A percentile compares a stretch with the other conserved stretches of the same genome.
Conservation (phyloP, 2,797 vertebrate species). For the Spinibarbus caldwelli region DNA sequence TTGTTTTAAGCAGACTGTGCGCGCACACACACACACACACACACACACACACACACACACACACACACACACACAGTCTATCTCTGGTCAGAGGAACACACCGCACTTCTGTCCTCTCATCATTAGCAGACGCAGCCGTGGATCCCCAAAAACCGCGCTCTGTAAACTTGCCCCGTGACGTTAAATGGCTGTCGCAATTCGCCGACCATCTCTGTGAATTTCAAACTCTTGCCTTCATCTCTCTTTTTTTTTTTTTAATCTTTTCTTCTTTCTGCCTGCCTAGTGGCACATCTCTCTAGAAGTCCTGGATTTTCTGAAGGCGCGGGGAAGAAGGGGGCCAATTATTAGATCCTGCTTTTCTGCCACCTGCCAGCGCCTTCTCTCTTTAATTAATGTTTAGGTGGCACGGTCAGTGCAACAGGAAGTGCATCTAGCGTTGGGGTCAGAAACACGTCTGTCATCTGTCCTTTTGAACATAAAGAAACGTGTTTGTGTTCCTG, state of each 20-base stretch:
- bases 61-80: constrained; percentile 19
- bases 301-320: constrained; percentile 78
- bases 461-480: constrained; percentile 81
- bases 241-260: constrained; percentile 47
- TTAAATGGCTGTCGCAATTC: constrained; percentile 74
- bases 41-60: constrained; percentile 8
- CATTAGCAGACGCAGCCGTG: constrained; percentile 80
- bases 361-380: constrained; percentile 94
- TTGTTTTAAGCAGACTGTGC: background rate
- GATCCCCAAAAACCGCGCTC: constrained; percentile 78
- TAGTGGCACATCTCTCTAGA: constrained; percentile 90
- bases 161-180: constrained; percentile 79
- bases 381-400: constrained; percentile 97
- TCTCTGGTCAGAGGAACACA: constrained; percentile 26
- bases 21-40: background rate
- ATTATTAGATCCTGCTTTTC: constrained; percentile 92
- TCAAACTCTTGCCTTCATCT: constrained; percentile 51
- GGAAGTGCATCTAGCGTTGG: constrained; percentile 88
- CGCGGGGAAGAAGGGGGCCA: constrained; percentile 91
- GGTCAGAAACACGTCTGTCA: constrained; percentile 89
- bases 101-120: constrained; percentile 68
- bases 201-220: constrained; percentile 57
- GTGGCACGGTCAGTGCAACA: constrained; percentile 92
- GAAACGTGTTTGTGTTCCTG: constrained; percentile 89
- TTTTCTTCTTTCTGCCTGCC: constrained; percentile 90